phyloP scores from a whole-genome alignment of 2,888 invertebrate species.

The Ceramica pisi region DNA sequence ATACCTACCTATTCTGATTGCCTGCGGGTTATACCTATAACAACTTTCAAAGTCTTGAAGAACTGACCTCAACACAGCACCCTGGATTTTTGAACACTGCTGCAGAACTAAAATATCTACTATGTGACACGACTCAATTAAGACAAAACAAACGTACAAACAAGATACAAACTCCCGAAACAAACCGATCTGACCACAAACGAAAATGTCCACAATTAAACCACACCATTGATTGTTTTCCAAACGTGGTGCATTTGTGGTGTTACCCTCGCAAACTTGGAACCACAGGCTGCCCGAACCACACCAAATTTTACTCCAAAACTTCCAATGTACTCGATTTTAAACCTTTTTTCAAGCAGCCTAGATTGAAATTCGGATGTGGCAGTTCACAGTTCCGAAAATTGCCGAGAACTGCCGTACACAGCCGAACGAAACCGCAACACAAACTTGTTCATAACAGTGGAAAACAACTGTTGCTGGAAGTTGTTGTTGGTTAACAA shows the following conservation, averaged over 20 bases:
- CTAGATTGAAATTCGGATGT: slow-evolving; percentile 20
- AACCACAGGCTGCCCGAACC: slow-evolving; percentile 59
- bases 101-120: background rate
- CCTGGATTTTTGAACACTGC: too few relatives aligned
- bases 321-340: slow-evolving; percentile 11
- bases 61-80: too few relatives aligned
- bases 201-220: slow-evolving; percentile 69
- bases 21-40: too few relatives aligned
- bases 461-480: slow-evolving; percentile 69
- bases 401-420: slow-evolving; percentile 39
- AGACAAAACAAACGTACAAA: slow-evolving; percentile 13
- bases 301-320: slow-evolving; percentile 46
- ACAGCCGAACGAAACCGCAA: slow-evolving; percentile 58
- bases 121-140: background rate
- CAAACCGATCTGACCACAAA: slow-evolving; percentile 54
- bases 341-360: slow-evolving; percentile 4
- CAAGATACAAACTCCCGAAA: slow-evolving; percentile 35
- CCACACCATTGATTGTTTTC: slow-evolving; percentile 81
- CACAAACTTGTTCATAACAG: slow-evolving; percentile 62
- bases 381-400: slow-evolving; percentile 10
- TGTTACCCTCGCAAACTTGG: slow-evolving; percentile 67
- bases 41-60: too few relatives aligned
- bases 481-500: slow-evolving; percentile 65
- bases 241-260: slow-evolving; percentile 79
- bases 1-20: too few relatives aligned